phyloP scores from a whole-genome alignment of 2,113 vertebrate species.

The Cricetomys ansorgei region DNA sequence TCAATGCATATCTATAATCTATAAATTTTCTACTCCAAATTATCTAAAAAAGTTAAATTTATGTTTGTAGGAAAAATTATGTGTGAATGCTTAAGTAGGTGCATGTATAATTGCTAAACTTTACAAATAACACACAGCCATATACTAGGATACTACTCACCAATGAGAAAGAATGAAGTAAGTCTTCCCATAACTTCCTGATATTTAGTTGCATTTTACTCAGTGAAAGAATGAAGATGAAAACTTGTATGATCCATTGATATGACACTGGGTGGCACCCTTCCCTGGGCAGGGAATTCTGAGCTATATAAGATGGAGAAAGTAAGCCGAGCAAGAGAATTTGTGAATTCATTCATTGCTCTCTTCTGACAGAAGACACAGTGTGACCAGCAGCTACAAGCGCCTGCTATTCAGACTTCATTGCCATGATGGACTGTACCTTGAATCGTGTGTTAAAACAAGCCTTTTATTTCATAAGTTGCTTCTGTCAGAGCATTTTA shows the following conservation, averaged over 20 bases:
- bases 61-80: neutral
- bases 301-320: too few relatives aligned
- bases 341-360: too few relatives aligned
- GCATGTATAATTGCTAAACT: neutral
- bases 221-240: neutral
- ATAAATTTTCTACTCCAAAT: neutral
- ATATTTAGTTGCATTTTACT: neutral
- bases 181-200: neutral
- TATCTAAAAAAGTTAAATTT: slow-evolving; percentile 31
- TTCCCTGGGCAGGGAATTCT: neutral
- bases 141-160: neutral
- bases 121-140: neutral
- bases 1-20: neutral
- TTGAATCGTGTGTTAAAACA: neutral
- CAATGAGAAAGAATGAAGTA: slow-evolving; percentile 4
- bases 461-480: neutral
- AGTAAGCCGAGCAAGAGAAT: neutral
- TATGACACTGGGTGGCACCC: neutral
- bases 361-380: neutral
- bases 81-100: neutral
- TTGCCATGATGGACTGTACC: neutral
- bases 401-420: neutral
- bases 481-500: neutral
- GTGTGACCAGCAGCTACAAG: neutral
- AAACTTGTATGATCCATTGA: neutral